These are phyloP conservation scores for cat (Felis catus) DNA, from an alignment of 2,113 vertebrate species.

Conservation along the genomic window F.catus_Fca126_mat1.0 CM031423.1:82661501-82662000, in stretches of 20 bases:
- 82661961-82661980: no score
- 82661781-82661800: not conserved
- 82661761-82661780: not conserved
- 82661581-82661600: not conserved
- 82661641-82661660: not conserved
- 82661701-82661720: fast-evolving
- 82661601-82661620: not conserved
- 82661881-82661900: no score
- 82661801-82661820: not conserved
- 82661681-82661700: not conserved
- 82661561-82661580: not conserved
- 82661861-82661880: not conserved
- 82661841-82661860: not conserved
- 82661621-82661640: not conserved
- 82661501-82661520: no score
- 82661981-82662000: no score
- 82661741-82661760: not conserved
- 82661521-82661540: no score
- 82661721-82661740: fast-evolving
- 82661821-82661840: not conserved
- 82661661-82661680: no score
- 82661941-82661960: no score
- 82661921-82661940: no score
- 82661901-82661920: no score
- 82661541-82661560: not conserved